Evolutionary conservation across 2,797 vertebrate genomes (phyloP), one percentile per base, ranked within the genome.

Genomic region (Phrynocephalus vlangalii): DNA sequence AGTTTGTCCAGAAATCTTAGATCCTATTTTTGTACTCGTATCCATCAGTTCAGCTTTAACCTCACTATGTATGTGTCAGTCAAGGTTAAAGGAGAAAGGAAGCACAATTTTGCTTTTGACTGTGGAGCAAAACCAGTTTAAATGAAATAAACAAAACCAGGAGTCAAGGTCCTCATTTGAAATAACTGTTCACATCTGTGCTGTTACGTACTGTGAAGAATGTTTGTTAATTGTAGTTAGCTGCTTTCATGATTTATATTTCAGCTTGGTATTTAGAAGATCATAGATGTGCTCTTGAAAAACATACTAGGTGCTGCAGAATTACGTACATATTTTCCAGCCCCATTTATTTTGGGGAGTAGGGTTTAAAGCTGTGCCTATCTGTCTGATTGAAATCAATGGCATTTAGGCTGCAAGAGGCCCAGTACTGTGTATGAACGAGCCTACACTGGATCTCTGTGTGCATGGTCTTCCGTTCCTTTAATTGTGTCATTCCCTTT

Each of bases 11-110:
- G 60, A n/a, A 82, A 63, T 44, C 28, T 56, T 7, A 48, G 33
- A 33, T 72, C 78, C 67, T 80, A n/a, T 50, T 77, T 52, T 82
- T 52, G 44, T 20, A 52, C 16, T 77, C 3, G 9, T 33, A n/a
- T 77, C 82, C 63, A 66, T 52, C 24, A 87, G 82, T 6, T 82
- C n/a, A 28, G n/a, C 24, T 77, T 87, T 77, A 81, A 86, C 22
- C 24, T 48, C 16, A 44, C 38, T 68, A 30, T 56, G 6, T n/a
- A 56, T 84, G 30, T 73, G 30, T 73, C 50, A 38, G 13, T 11
- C 6, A 73, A 84, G 52, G 30, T 84, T 33, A 84, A 84, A 72
- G n/a, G 11, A 26, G 50, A 83, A 83, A 71, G n/a, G 82, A 22
- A 26, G 52, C 73, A 84, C 52, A 56, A 18, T 22, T 73, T 84